phyloP scores from a whole-genome alignment of 2,888 invertebrate species.

The Glyphotaelius pellucidus region DNA sequence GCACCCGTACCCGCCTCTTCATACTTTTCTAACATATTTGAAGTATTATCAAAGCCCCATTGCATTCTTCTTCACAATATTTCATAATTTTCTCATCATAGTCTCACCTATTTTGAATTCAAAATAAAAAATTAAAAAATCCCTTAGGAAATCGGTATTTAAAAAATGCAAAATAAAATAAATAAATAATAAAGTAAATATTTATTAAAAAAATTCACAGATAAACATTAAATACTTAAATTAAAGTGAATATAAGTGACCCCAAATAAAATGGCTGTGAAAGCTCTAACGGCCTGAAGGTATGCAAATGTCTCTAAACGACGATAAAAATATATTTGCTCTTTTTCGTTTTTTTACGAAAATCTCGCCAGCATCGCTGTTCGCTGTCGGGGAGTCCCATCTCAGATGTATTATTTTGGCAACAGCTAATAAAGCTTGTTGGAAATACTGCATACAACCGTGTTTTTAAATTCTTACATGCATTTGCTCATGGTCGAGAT shows the following conservation, averaged over 20 bases:
- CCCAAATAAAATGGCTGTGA: background rate
- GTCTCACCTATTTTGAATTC: too few relatives aligned
- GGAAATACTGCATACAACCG: constrained; percentile 15
- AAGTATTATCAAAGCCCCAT: too few relatives aligned
- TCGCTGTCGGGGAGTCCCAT: constrained; percentile 17
- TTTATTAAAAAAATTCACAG: too few relatives aligned
- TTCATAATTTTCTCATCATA: too few relatives aligned
- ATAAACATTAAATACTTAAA: too few relatives aligned
- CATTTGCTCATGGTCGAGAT: background rate
- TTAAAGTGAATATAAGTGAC: background rate
- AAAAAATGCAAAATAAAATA: too few relatives aligned
- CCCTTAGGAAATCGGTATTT: too few relatives aligned
- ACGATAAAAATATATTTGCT: constrained; percentile 10
- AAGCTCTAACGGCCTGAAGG: constrained; percentile 11
- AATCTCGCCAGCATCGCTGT: background rate
- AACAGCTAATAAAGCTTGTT: constrained; percentile 36
- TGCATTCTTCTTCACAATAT: too few relatives aligned
- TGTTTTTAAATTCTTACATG: constrained; percentile 14
- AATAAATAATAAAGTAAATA: too few relatives aligned
- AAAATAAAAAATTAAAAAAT: too few relatives aligned
- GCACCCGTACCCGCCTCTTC: too few relatives aligned
- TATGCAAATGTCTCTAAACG: constrained; percentile 13
- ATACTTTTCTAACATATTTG: too few relatives aligned
- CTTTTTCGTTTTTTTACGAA: background rate
- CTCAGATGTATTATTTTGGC: constrained; percentile 34